Evolutionary conservation across 2,113 vertebrate genomes (phyloP), one percentile per base, ranked within the genome.

Genomic region (Origma solitaria): DNA sequence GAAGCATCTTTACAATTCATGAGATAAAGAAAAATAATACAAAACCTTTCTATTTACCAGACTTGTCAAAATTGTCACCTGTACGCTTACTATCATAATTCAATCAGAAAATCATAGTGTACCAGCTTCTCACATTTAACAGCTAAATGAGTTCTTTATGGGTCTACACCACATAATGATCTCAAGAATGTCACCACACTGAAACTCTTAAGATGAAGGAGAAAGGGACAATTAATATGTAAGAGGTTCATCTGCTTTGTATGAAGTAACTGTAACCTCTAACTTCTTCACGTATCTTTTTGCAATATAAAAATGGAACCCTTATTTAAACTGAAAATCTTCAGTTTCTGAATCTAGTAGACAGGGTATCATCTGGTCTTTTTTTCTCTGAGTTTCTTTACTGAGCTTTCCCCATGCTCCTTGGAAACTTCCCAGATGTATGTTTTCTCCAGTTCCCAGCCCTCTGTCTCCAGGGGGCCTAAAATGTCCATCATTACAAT

Each of bases 401-500:
- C 7, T 71, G 44, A 91, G 58, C 37, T 88, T 87, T 65, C 56
- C 47, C 31, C 11, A 14, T 33, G 64, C 54, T 87, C 27, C 56
- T 81, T 37, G 51, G 79, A 92, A 96, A 38, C 15, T 51, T 88
- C 64, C 58, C 75, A 94, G n/a, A 61, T 77, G 27, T 62, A 60
- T 27, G 25, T 9, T 81, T 71, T 45, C 57, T 44, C 47, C 82
- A 78, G 35, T 28, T 76, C 56, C 57, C 38, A 40, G 30, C 28
- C 31, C 54, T 50, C 42, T 88, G 40, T 72, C 80, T 84, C 91
- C 50, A 51, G n/a, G 45, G 79, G 50, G 44, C 60, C 35, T 8
- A 58, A 88, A 50, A 83, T 73, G 57, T 82, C 88, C 56, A 45
- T 87, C 83, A 70, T 30, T 90, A 83, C 65, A 77, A 96, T 97